Base-by-base conservation (phyloP, 2,113 vertebrate species). In the Otus sunia region DNA sequence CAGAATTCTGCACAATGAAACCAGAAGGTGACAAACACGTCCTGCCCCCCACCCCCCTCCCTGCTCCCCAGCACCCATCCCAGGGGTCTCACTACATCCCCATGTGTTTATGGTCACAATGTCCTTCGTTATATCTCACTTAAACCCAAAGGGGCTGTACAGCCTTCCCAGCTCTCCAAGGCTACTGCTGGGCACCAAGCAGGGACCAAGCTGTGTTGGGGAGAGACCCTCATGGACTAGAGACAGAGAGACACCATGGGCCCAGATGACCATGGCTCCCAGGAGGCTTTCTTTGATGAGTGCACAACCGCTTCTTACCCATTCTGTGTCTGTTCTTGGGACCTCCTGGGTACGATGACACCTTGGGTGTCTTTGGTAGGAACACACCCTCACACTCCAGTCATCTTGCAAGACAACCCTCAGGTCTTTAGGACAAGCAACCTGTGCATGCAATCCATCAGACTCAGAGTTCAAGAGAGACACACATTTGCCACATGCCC, bases 91-190 rank as follows among this genome's bases (percentile, higher is more conserved):
- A 0, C 37, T n/a, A 59, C 32, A 43, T 22, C 41, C 49, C 17
- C 5, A 0, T 3, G 1, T 1, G 1, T 41, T 72, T 21, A 15
- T 4, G 11, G 52, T 26, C n/a, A 37, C 5, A 5, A 8, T 5
- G 4, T 16, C 30, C 23, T 22, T 45, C 0, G 0, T 21, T 4
- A 50, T 19, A 39, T 14, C 55, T 45, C 45, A 7, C 18, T 47
- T 52, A 34, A 69, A 15, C 68, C 55, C 41, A 15, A 41, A 36
- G 21, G 37, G 7, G 26, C 34, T 49, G 4, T 5, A 11, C 53
- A 64, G 9, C 34, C 20, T 37, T 30, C 66, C 39, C 13, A 10
- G n/a, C 22, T 53, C 81, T 22, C 76, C 64, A 27, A 67, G 7
- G 25, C 21, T 56, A 2, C 36, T 62, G 47, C 36, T 12, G 15